phyloP scores from a whole-genome alignment of 2,113 vertebrate species.

The Sander lucioperca region DNA sequence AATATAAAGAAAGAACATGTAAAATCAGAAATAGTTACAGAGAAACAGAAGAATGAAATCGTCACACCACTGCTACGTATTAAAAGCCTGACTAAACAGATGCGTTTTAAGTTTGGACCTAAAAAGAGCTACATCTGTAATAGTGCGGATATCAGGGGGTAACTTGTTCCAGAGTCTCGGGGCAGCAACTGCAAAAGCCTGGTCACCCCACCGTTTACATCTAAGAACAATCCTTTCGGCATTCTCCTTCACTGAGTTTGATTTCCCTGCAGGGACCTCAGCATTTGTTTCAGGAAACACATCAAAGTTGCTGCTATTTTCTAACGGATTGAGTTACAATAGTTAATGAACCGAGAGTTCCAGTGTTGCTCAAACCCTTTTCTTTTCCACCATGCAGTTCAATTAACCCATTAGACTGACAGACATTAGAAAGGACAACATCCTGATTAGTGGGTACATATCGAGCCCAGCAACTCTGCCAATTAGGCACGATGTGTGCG shows the following conservation, averaged over 20 bases:
- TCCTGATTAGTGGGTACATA: slow-evolving; percentile 39
- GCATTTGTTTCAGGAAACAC: slow-evolving; percentile 46
- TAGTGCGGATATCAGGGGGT: no score
- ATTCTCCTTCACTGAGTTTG: slow-evolving; percentile 27
- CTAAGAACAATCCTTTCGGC: background rate
- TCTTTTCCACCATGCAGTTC: background rate
- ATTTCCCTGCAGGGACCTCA: slow-evolving; percentile 49
- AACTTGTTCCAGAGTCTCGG: no score
- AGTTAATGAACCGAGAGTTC: slow-evolving; percentile 46
- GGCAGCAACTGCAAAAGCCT: no score
- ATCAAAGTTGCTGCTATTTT: slow-evolving; percentile 34
- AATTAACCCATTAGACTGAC: slow-evolving; percentile 11
- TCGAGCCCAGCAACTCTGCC: slow-evolving; percentile 1
- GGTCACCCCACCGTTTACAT: no score
- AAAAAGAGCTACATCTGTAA: no score
- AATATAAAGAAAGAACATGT: no score
- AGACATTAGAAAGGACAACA: slow-evolving; percentile 40
- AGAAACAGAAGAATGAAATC: no score
- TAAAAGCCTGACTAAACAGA: no score
- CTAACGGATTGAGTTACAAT: slow-evolving; percentile 28
- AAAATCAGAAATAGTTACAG: no score
- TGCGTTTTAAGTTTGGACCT: no score
- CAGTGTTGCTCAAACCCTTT: slow-evolving; percentile 35
- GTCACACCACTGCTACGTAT: no score
- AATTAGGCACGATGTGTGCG: background rate